These are phyloP conservation scores for Chaenocephalus aceratus DNA, from an alignment of 2,113 vertebrate genomes.

Conservation along the genomic window DNA sequence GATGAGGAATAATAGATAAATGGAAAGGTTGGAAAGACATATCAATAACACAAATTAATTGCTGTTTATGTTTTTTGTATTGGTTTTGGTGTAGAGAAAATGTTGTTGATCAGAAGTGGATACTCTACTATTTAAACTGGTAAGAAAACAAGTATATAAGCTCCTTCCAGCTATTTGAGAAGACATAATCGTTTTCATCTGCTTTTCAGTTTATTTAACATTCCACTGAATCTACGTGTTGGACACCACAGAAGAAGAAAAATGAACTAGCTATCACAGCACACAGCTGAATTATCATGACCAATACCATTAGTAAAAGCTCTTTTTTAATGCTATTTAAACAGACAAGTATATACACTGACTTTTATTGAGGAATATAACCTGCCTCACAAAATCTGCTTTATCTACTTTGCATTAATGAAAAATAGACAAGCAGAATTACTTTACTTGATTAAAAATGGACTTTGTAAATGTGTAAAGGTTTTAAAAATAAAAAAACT, in stretches of 20 bases:
- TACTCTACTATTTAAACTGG: background rate
- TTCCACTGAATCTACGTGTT: background rate
- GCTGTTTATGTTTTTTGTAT: background rate
- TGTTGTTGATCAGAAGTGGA: background rate
- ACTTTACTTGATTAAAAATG: background rate
- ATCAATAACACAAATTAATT: background rate
- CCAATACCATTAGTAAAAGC: background rate
- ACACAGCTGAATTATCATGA: background rate
- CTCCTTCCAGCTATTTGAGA: background rate
- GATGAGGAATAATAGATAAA: background rate
- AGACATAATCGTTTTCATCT: background rate
- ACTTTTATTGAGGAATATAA: background rate
- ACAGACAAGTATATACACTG: background rate
- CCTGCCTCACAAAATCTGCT: background rate
- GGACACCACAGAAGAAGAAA: background rate
- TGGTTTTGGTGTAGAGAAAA: background rate
- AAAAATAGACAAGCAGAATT: conserved; percentile 1
- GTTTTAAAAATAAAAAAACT: background rate
- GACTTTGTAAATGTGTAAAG: background rate
- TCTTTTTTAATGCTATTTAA: background rate
- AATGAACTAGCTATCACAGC: background rate
- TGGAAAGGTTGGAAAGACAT: background rate
- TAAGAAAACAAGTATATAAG: background rate
- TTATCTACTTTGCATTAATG: background rate
- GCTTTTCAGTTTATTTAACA: conserved; percentile 1